Base-by-base conservation (phyloP, 2,888 invertebrate genomes). In the Sesamia inferens region DNA sequence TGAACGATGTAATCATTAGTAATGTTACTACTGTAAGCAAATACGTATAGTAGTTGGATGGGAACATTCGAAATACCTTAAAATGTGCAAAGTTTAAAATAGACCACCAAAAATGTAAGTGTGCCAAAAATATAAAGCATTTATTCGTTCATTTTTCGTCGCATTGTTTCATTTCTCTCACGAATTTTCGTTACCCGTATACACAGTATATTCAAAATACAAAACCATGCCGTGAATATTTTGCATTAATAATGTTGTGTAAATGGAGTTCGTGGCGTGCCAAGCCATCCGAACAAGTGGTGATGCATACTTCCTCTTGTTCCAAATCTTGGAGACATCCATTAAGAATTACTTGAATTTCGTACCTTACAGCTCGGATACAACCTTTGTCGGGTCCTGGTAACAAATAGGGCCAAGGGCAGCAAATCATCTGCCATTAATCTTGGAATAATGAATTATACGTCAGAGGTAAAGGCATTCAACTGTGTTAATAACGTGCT, bases 231-330 rank as follows among this genome's bases (percentile, higher is more conserved):
- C 73, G 66, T 68, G 82, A 79, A 82, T 84, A 79, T 84, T 84
- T 86, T 79, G 79, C 76, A 73, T 79, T 81, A 64, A 84, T 78
- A 79, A 77, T 74, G 58, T 69, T 22, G 68, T 71, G 61, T 78
- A 79, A 82, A 78, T 58, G 70, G 44, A 62, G 70, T 55, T 74
- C 42, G 63, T 74, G 75, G 67, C 82, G 76, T 78, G 79, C 74
- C 81, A 77, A 79, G 70, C 75, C 61, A 79, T 78, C 78, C 74
- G 82, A 71, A 84, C 85, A 31, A 57, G 71, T 79, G 74, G 76
- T 85, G 85, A 85, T 82, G 85, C 86, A 73, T 86, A 71, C 74
- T 84, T 86, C 85, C 85, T 78, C 79, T 73, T 83, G 72, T 74
- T 74, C 73, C 71, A 57, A 82, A 85, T 82, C 79, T 85, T 78